Evolutionary conservation across 2,113 vertebrate genomes (phyloP), one percentile per base, ranked within the genome.

Genomic region (Protomyctophum bolini): DNA sequence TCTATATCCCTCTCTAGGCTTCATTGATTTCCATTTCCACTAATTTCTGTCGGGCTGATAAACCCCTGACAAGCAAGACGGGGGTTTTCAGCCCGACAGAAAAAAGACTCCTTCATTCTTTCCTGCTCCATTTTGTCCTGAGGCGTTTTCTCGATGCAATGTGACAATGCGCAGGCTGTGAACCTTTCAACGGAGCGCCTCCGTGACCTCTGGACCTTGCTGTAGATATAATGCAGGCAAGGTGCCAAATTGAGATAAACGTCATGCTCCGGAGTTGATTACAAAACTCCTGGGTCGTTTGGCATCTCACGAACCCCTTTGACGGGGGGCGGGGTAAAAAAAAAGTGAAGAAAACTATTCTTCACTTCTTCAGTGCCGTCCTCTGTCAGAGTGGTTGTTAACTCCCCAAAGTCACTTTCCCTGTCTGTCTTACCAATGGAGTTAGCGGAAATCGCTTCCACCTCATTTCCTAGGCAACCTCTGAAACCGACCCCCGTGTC

Each of bases 351-450:
- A 45, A 62, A 66, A 66, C 54, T 21, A 59, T 69, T 63, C 66
- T 56, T 49, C 10, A 68, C 79, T 64, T 81, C 2, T 10, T 58
- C 64, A 59, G 55, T 60, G 62, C 6, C 46, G 72, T 79, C 72
- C 70, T 76, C 77, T 82, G 48, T 29, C n/a, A 75, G 68, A 68
- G 69, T 60, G 58, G 72, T 63, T 74, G 81, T 81, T 80, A 85
- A 83, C 79, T 83, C 83, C 75, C 74, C 83, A 88, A 88, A 86
- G 86, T 88, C 77, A 85, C 88, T 87, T 88, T 86, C 70, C 60
- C 75, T 80, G 83, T 85, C 82, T 54, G 73, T 79, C 76, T 81
- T 81, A 67, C 72, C 69, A 82, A 64, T 47, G 3, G 69, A 79
- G 80, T 88, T 82, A 77, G 87, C 66, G 0, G 51, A 80, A 63